These are phyloP conservation scores for Nothocercus julius DNA, from an alignment of 2,113 vertebrate genomes.

Conservation along the genomic window DNA sequence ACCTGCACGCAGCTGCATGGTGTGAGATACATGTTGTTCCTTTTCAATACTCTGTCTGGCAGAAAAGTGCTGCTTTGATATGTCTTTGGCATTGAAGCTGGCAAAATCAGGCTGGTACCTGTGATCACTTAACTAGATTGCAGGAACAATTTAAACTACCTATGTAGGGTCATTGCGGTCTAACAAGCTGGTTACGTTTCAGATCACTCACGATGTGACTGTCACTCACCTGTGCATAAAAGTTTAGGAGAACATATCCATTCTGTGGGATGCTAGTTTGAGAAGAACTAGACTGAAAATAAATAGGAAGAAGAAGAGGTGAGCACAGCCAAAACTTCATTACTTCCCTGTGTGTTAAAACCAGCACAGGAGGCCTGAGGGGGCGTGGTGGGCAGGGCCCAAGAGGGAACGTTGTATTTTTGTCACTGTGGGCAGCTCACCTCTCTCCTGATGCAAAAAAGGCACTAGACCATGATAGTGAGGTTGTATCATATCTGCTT, in stretches of 20 bases:
- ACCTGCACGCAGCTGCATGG: not conserved
- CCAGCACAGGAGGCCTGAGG: not conserved
- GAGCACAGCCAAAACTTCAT: not conserved
- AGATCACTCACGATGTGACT: not conserved
- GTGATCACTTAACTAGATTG: not conserved
- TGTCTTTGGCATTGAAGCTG: not conserved
- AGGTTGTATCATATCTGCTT: not conserved
- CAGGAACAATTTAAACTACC: not conserved
- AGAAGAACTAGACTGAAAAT: not conserved
- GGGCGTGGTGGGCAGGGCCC: not conserved
- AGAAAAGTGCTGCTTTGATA: not conserved
- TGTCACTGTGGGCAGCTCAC: not conserved
- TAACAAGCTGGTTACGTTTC: not conserved
- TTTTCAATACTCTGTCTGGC: not conserved
- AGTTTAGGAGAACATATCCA: not conserved
- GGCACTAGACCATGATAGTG: not conserved
- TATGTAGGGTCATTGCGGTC: not conserved
- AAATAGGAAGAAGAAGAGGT: not conserved
- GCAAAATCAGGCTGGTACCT: not conserved
- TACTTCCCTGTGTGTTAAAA: not conserved
- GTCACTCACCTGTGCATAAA: not conserved
- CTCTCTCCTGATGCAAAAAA: not conserved
- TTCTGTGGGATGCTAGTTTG: not conserved
- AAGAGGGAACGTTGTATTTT: not conserved
- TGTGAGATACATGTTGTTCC: too few relatives aligned